Percentiles rank a stretch among this genome's conserved stretches.
Conservation (phyloP, 1,140 invertebrate species). For the Potamilus streckersoni region DNA sequence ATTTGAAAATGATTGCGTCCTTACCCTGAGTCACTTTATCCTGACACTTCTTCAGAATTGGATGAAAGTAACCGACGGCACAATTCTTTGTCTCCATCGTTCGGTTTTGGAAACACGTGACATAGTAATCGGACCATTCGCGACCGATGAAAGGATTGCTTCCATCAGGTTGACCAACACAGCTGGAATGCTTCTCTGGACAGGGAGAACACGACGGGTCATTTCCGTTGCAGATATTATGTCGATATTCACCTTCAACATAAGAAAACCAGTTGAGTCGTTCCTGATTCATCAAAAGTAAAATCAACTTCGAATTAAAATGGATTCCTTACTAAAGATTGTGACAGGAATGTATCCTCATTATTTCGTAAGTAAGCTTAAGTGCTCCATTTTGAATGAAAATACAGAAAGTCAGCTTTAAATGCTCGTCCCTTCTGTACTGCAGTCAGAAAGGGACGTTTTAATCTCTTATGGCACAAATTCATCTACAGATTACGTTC, state of each 20-base stretch:
- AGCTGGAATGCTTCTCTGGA: conserved; percentile 32
- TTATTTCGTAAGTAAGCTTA: too few species aligned
- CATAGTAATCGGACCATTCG: conserved; percentile 32
- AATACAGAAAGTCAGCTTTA: too few species aligned
- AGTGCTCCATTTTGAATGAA: too few species aligned
- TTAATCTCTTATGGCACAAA: too few species aligned
- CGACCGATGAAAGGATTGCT: conserved; percentile 23
- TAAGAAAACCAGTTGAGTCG: not conserved
- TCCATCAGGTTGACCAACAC: conserved; percentile 33
- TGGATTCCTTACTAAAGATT: not conserved
- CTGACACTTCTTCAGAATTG: conserved; percentile 16
- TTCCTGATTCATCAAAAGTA: not conserved
- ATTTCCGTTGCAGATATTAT: conserved; percentile 29
- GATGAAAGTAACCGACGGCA: conserved; percentile 23
- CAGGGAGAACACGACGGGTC: conserved; percentile 27
- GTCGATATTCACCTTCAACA: conserved; percentile 37
- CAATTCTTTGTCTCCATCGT: conserved; percentile 30
- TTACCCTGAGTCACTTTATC: conserved; percentile 17
- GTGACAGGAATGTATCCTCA: too few species aligned
- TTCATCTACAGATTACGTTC: too few species aligned
- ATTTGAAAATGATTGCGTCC: not conserved
- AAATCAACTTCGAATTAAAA: not conserved
- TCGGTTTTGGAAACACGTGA: conserved; percentile 33
- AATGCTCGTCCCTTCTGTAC: too few species aligned
- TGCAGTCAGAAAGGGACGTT: too few species aligned